Evolutionary conservation across 2,888 invertebrate genomes (phyloP), one percentile per base, ranked within the genome.

Genomic region (Drosophila meridionalis): DNA sequence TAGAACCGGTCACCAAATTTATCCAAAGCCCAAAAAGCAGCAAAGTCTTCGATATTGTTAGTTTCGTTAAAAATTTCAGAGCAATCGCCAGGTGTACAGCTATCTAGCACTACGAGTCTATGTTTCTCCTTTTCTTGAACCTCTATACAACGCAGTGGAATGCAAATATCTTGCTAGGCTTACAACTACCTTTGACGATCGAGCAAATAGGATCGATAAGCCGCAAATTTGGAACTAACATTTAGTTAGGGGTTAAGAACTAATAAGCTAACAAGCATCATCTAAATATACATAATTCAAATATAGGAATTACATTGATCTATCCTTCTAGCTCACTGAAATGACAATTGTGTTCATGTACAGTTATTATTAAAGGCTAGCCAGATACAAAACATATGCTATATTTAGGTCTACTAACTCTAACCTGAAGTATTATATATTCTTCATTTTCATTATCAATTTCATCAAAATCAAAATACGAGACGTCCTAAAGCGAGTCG

Each of bases 401-500:
- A 78, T 42, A 82, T 73, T 60, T 67, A 75, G 72, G 53, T 75
- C 78, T 82, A 78, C 68, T 73, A 79, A 73, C 69, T 85, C 93
- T 92, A 92, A 93, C 93, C 93, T 93, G 91, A 79, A 93, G 84
- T 87, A 93, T 91, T 87, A 93, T 92, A 89, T 91, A 92, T 85
- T 93, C 85, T 73, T 85, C 80, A 74, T 82, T 82, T 47, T 85
- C 92, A 83, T 93, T 92, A 82, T 93, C 91, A 77, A 91, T 91
- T 80, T 92, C 92, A 82, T 93, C 92, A 82, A 91, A 92, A 90
- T 93, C 92, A 91, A 92, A 92, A 92, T 91, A 92, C 53, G 91
- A 92, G 82, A 89, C 78, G 78, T 92, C 92, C 91, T 92, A 89
- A 64, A 66, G 68, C 64, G 72, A 64, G 68, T 63, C 43, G 67